A percentile compares a stretch with the other conserved stretches of the same genome.
These are phyloP conservation scores for Myotis planiceps DNA, from an alignment of 2,797 vertebrate genomes.

Conservation along the genomic window DNA sequence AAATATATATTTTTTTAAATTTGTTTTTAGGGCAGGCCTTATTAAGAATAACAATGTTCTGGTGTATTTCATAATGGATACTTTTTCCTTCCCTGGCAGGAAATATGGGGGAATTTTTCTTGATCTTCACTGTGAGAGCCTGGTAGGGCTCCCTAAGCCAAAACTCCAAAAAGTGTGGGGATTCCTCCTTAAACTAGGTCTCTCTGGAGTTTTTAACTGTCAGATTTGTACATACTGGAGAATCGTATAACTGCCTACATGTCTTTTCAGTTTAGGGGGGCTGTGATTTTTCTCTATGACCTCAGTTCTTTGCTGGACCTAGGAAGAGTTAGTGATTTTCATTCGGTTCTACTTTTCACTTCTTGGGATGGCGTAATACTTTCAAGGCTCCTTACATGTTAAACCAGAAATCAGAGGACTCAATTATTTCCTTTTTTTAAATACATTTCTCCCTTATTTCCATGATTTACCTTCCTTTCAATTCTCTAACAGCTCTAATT, in stretches of 20 bases:
- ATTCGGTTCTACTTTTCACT: neutral
- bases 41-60: neutral
- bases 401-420: neutral
- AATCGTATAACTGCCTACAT: neutral
- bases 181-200: neutral
- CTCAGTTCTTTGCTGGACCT: neutral
- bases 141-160: neutral
- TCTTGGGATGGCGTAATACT: neutral
- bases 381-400: neutral
- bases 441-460: neutral
- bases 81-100: too few species aligned
- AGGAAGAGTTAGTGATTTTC: neutral
- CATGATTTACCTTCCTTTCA: neutral
- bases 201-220: neutral
- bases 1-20: neutral
- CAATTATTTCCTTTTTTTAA: neutral
- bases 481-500: neutral
- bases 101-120: neutral
- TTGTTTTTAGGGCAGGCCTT: neutral
- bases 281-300: neutral
- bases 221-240: neutral
- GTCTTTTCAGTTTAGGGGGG: neutral
- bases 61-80: neutral
- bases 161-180: neutral
- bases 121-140: neutral